phyloP scores from a whole-genome alignment of 2,888 invertebrate genomes.

The Escarpia spicata region DNA sequence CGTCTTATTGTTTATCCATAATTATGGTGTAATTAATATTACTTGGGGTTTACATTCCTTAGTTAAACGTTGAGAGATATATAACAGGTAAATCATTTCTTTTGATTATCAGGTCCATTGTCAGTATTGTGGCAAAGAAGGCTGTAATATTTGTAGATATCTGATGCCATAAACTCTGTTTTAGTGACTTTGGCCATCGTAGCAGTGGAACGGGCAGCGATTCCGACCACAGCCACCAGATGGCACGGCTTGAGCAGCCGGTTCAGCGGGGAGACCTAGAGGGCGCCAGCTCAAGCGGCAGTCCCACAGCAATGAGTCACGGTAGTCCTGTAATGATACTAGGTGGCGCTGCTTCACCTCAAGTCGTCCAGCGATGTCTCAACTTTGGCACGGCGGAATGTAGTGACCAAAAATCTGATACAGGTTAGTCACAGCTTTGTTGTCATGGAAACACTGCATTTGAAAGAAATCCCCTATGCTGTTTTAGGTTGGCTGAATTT shows the following conservation, averaged over 20 bases:
- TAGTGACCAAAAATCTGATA: constrained; percentile 44
- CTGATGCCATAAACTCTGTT: neutral
- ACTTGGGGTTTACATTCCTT: no score
- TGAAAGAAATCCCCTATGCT: neutral
- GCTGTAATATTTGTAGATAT: neutral
- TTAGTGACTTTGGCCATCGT: neutral
- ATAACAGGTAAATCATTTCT: no score
- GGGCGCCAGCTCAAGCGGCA: constrained; percentile 49
- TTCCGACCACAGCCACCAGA: constrained; percentile 24
- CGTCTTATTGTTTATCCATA: no score
- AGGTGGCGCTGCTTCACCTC: constrained; percentile 32
- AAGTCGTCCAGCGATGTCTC: constrained; percentile 24
- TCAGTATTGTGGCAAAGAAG: no score
- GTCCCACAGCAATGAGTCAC: constrained; percentile 52
- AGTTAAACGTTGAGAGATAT: no score
- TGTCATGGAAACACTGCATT: neutral
- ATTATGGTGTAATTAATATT: no score
- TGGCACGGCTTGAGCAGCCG: constrained; percentile 24
- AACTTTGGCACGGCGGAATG: constrained; percentile 42
- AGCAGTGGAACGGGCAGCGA: constrained; percentile 23
- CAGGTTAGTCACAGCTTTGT: constrained; percentile 41
- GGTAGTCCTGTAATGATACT: constrained; percentile 48
- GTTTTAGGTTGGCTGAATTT: neutral
- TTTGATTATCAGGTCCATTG: no score
- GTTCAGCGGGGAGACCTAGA: constrained; percentile 48